Conservation (phyloP, 1,140 invertebrate genomes). For the Paracyclopina nana region DNA sequence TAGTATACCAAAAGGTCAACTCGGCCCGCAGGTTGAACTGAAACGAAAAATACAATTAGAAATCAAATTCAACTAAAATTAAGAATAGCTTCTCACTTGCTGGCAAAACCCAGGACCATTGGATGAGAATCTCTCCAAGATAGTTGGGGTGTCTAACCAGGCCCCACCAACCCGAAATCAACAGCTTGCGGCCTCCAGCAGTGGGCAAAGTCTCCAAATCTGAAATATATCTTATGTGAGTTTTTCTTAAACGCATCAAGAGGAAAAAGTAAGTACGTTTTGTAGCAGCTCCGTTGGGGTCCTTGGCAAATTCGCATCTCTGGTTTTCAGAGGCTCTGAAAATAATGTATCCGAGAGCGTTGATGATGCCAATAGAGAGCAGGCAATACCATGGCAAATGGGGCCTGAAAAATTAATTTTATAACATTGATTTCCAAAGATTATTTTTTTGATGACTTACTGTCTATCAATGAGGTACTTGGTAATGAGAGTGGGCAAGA, state of each 20-base stretch:
- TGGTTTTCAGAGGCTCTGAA: conserved; percentile 12
- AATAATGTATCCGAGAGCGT: conserved; percentile 14
- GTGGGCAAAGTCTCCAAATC: background rate
- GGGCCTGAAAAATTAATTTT: no score
- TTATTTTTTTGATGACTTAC: background rate
- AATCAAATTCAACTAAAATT: background rate
- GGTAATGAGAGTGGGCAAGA: conserved; percentile 12
- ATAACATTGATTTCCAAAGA: no score
- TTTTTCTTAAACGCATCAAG: no score
- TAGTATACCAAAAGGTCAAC: conserved; percentile 10
- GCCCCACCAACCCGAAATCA: conserved; percentile 2
- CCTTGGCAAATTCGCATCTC: conserved; percentile 13
- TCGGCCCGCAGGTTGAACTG: background rate
- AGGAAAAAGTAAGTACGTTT: conserved; percentile 8
- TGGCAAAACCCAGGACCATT: conserved; percentile 16
- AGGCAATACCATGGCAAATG: conserved; percentile 12
- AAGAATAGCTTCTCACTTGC: conserved; percentile 9
- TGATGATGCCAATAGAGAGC: conserved; percentile 9
- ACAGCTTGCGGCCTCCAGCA: background rate
- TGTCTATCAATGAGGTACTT: conserved; percentile 4
- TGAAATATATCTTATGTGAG: background rate
- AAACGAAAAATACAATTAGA: background rate
- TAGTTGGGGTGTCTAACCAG: conserved; percentile 15
- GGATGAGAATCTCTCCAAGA: conserved; percentile 13
- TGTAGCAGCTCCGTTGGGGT: background rate